Evolutionary conservation across 1,140 invertebrate species (phyloP).

Genomic region (Zaprionus camerounensis): DNA sequence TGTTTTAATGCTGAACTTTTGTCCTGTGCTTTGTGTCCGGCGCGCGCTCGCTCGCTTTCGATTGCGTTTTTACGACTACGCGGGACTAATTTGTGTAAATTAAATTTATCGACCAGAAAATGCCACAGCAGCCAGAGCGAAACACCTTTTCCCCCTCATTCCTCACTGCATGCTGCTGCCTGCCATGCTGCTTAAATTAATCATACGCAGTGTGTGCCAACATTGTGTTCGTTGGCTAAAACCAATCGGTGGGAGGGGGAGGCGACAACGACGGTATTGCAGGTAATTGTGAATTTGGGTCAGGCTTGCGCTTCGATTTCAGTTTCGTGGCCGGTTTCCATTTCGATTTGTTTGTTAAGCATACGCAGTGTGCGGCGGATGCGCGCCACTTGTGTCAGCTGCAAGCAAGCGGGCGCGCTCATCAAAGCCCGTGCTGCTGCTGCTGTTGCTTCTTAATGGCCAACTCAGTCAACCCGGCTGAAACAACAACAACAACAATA

Average conservation of each 20-base stretch:
- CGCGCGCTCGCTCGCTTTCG: conserved; percentile 29
- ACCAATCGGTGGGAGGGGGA: neutral
- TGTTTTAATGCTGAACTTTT: conserved; percentile 75
- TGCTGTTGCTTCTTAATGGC: conserved; percentile 37
- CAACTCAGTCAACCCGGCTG: conserved; percentile 17
- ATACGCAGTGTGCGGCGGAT: conserved; percentile 65
- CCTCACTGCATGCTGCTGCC: neutral
- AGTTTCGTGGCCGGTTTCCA: conserved; percentile 37
- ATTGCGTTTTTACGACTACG: conserved; percentile 79
- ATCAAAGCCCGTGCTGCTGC: conserved; percentile 27
- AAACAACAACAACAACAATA: conserved; percentile 1
- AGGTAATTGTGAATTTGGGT: conserved; percentile 33
- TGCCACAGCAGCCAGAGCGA: conserved; percentile 64
- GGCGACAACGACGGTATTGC: conserved; percentile 2
- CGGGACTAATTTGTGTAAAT: conserved; percentile 82
- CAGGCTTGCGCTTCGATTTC: conserved; percentile 36
- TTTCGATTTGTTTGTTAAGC: conserved; percentile 71
- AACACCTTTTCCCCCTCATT: conserved; percentile 16
- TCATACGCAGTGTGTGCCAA: conserved; percentile 69
- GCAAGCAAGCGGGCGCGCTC: neutral
- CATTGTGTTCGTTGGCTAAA: conserved; percentile 27
- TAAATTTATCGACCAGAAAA: conserved; percentile 83
- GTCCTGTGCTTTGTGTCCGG: conserved; percentile 41
- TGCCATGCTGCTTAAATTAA: conserved; percentile 74
- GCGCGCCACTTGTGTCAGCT: neutral